Conservation (phyloP, 2,888 invertebrate species). For the Ectobius pallidus region DNA sequence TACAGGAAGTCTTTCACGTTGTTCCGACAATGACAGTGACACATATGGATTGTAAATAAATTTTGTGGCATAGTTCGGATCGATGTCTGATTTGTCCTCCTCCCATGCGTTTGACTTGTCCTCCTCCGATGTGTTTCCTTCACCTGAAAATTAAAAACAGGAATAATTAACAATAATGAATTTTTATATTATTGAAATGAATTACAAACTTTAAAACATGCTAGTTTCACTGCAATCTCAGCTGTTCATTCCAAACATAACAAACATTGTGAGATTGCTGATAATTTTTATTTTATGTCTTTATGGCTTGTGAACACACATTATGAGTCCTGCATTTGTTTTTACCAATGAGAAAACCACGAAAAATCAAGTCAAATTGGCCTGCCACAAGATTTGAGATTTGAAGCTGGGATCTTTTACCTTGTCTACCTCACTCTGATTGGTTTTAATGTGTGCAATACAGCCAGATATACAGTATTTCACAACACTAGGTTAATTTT, state of each 20-base stretch:
- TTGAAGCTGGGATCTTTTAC: too few relatives aligned
- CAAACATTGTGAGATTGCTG: too few relatives aligned
- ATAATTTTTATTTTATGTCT: too few relatives aligned
- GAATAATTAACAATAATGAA: not conserved
- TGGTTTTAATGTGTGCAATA: too few relatives aligned
- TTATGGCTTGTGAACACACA: too few relatives aligned
- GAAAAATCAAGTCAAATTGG: too few relatives aligned
- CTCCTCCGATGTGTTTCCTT: constrained; percentile 46
- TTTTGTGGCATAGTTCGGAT: constrained; percentile 62
- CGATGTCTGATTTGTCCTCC: constrained; percentile 60
- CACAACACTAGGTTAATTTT: too few relatives aligned
- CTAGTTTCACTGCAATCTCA: not conserved
- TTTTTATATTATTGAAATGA: not conserved
- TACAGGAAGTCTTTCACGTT: constrained; percentile 86
- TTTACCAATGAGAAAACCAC: too few relatives aligned
- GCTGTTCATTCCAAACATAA: not conserved
- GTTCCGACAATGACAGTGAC: constrained; percentile 81
- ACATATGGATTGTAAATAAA: constrained; percentile 87
- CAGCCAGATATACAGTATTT: too few relatives aligned
- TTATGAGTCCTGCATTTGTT: too few relatives aligned
- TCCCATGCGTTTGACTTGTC: constrained; percentile 55
- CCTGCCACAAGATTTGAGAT: too few relatives aligned
- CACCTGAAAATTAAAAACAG: constrained; percentile 5
- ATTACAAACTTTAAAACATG: not conserved
- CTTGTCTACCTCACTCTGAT: too few relatives aligned